These are phyloP conservation scores for Pachycephus smyrnensis DNA, from an alignment of 2,888 invertebrate species.

Conservation along the genomic window DNA sequence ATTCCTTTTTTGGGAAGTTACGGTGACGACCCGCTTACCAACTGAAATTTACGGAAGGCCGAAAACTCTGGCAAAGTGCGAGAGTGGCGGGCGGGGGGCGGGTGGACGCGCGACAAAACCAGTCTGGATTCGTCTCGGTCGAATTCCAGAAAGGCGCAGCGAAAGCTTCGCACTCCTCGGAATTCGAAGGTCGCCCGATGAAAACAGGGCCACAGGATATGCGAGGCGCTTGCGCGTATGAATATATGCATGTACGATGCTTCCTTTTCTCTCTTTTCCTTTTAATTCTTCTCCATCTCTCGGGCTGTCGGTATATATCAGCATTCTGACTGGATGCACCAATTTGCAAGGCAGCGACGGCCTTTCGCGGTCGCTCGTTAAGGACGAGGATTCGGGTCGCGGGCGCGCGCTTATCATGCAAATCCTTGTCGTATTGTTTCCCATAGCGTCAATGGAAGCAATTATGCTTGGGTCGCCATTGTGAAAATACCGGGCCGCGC, in stretches of 20 bases:
- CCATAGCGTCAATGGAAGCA: constrained; percentile 11
- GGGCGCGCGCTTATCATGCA: constrained; percentile 47
- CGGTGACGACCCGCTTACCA: background rate
- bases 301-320: background rate
- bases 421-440: constrained; percentile 49
- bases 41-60: background rate
- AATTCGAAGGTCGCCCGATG: background rate
- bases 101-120: background rate
- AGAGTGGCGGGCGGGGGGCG: background rate
- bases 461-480: constrained; percentile 23
- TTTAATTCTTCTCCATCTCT: background rate
- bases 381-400: constrained; percentile 20
- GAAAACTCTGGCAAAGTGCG: background rate
- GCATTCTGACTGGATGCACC: constrained; percentile 32
- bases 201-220: background rate
- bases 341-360: constrained; percentile 45
- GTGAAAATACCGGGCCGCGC: constrained; percentile 24
- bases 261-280: background rate
- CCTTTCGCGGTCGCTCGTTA: constrained; percentile 37
- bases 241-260: background rate
- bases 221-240: background rate
- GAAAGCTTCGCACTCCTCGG: background rate
- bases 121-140: background rate
- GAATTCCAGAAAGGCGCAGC: background rate
- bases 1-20: background rate